Conservation (phyloP, 2,888 invertebrate species). For the Chorisops tibialis region DNA sequence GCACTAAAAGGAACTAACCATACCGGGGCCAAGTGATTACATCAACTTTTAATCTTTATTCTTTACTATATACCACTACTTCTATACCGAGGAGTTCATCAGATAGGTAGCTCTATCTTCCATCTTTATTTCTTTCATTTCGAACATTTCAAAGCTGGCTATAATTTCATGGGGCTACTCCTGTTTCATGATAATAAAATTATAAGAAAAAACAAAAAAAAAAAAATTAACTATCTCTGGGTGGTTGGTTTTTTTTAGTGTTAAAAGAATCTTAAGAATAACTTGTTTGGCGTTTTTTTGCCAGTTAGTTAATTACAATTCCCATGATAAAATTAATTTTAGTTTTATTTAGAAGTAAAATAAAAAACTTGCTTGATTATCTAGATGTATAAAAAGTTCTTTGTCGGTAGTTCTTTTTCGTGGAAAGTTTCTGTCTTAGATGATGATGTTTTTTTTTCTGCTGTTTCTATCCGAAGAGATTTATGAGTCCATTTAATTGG, state of each 20-base stretch:
- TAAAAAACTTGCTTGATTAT: background rate
- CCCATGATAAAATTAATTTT: slow-evolving; percentile 18
- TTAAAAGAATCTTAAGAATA: background rate
- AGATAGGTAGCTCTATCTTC: no score
- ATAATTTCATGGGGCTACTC: slow-evolving; percentile 13
- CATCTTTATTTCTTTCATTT: background rate
- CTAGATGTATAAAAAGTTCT: background rate
- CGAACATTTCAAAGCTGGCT: background rate
- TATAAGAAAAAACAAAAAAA: background rate
- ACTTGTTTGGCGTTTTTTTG: background rate
- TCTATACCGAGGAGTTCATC: no score
- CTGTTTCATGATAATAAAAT: background rate
- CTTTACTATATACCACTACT: background rate
- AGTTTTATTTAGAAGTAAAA: background rate
- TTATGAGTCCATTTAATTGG: no score
- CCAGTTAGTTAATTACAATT: slow-evolving; percentile 15
- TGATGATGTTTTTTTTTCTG: no score
- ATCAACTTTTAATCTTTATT: background rate
- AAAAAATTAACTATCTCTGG: background rate
- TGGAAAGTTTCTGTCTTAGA: no score
- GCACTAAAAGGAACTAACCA: background rate
- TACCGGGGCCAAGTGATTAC: background rate
- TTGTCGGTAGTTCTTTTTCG: background rate
- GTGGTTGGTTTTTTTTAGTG: background rate
- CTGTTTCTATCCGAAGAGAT: no score